A percentile compares a stretch with the other conserved stretches of the same genome.
Conservation (phyloP, 2,888 invertebrate genomes). For the Luffia ferchaultella region DNA sequence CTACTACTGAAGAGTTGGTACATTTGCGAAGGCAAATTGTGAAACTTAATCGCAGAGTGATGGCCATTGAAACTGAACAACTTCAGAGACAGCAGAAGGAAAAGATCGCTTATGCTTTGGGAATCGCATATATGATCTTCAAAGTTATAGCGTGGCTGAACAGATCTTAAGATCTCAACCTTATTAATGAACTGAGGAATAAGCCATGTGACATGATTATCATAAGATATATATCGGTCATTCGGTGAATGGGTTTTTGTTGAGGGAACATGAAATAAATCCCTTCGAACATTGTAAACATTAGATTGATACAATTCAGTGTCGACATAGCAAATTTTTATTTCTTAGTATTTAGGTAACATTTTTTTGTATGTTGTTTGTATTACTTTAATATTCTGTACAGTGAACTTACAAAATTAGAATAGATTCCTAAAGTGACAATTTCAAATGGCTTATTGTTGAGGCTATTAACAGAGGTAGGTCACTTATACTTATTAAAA, state of each 20-base stretch:
- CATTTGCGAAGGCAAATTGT: slow-evolving; percentile 87
- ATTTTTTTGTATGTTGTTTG: slow-evolving; percentile 34
- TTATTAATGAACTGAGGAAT: slow-evolving; percentile 1
- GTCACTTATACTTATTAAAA: too few species aligned
- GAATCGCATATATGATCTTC: slow-evolving; percentile 85
- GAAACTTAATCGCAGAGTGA: slow-evolving; percentile 85
- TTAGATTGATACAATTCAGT: not conserved
- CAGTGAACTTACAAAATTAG: slow-evolving; percentile 31
- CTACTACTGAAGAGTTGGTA: slow-evolving; percentile 79
- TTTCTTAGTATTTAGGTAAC: slow-evolving; percentile 49
- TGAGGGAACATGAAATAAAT: not conserved
- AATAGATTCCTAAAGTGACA: not conserved
- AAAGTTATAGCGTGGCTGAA: slow-evolving; percentile 86
- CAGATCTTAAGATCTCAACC: slow-evolving; percentile 38
- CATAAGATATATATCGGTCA: not conserved
- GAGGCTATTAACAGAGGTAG: not conserved
- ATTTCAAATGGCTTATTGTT: not conserved
- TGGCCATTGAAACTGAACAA: slow-evolving; percentile 87
- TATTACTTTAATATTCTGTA: slow-evolving; percentile 31
- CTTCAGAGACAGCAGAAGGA: slow-evolving; percentile 86
- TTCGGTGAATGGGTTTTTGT: not conserved
- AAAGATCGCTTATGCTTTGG: slow-evolving; percentile 83
- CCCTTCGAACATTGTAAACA: not conserved
- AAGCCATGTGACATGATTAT: not conserved
- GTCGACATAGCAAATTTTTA: slow-evolving; percentile 16